phyloP scores from a whole-genome alignment of 2,888 invertebrate species.

The Cantharis flavilabris region DNA sequence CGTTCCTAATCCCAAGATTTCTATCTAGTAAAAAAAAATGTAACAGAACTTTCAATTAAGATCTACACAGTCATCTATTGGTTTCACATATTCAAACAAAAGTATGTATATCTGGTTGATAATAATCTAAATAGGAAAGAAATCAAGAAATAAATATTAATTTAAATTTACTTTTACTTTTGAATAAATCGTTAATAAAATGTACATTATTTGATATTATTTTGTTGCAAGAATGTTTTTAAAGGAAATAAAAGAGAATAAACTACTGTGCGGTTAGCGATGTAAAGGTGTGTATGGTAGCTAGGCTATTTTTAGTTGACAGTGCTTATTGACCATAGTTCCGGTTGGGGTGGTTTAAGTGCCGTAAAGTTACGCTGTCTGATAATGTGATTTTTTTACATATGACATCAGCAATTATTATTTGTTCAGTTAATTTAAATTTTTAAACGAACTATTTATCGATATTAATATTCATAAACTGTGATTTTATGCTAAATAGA shows the following conservation, averaged over 20 bases:
- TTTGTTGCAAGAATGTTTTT: not conserved
- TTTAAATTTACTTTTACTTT: not conserved
- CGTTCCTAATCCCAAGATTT: too few species aligned
- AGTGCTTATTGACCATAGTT: constrained; percentile 39
- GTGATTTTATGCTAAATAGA: not conserved
- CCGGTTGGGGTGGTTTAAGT: constrained; percentile 41
- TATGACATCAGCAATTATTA: not conserved
- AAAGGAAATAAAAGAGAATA: not conserved
- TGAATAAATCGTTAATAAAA: not conserved
- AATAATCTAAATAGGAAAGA: not conserved
- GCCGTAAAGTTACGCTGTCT: constrained; percentile 39
- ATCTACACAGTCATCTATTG: not conserved
- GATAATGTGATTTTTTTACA: constrained; percentile 29
- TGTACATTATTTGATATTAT: not conserved
- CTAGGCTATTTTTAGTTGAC: constrained; percentile 32
- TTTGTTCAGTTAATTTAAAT: not conserved
- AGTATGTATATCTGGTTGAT: not conserved
- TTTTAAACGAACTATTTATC: not conserved
- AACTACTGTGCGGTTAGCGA: constrained; percentile 4
- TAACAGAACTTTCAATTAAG: not conserved
- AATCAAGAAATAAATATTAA: not conserved
- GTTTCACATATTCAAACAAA: not conserved
- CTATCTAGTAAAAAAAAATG: too few species aligned
- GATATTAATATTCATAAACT: not conserved
- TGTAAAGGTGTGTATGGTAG: constrained; percentile 13